Evolutionary conservation across 2,797 vertebrate species (phyloP).

Genomic region (Anabas testudineus): DNA sequence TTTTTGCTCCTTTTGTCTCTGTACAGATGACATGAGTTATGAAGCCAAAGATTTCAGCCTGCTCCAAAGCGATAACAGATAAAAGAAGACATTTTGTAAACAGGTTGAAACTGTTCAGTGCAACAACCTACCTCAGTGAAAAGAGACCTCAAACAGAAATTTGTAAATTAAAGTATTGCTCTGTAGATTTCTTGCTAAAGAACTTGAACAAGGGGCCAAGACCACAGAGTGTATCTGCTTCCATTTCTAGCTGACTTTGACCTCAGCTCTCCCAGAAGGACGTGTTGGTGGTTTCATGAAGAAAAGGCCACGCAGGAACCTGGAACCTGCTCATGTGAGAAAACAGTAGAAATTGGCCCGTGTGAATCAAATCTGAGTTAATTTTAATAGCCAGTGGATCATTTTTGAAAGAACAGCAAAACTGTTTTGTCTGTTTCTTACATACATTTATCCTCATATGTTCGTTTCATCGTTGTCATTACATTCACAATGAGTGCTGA

Average conservation of each 20-base stretch:
- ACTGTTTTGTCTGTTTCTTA: background rate
- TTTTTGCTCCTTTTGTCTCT: background rate
- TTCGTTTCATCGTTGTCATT: too few relatives aligned
- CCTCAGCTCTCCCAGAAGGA: slow-evolving; percentile 61
- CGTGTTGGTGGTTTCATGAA: slow-evolving; percentile 73
- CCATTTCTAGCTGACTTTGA: too few relatives aligned
- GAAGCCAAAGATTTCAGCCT: background rate
- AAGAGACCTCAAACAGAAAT: slow-evolving; percentile 34
- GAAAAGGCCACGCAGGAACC: slow-evolving; percentile 89
- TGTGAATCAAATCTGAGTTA: too few relatives aligned
- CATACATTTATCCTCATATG: background rate
- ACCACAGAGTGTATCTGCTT: background rate
- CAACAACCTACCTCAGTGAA: background rate
- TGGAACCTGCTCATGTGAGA: slow-evolving; percentile 85
- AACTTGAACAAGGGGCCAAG: slow-evolving; percentile 22
- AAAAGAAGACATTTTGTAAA: slow-evolving; percentile 28
- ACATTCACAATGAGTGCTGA: slow-evolving; percentile 60
- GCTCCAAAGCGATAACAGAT: slow-evolving; percentile 1
- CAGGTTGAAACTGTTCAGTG: slow-evolving; percentile 21
- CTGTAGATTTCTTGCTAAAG: slow-evolving; percentile 21
- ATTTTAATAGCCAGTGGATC: too few relatives aligned
- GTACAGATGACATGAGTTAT: background rate
- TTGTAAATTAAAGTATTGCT: slow-evolving; percentile 31
- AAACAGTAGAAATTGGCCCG: too few relatives aligned
- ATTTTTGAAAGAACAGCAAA: too few relatives aligned